These are phyloP conservation scores for Hippocampus guttulatus DNA, from an alignment of 2,113 vertebrate species.

Conservation along the genomic window DNA sequence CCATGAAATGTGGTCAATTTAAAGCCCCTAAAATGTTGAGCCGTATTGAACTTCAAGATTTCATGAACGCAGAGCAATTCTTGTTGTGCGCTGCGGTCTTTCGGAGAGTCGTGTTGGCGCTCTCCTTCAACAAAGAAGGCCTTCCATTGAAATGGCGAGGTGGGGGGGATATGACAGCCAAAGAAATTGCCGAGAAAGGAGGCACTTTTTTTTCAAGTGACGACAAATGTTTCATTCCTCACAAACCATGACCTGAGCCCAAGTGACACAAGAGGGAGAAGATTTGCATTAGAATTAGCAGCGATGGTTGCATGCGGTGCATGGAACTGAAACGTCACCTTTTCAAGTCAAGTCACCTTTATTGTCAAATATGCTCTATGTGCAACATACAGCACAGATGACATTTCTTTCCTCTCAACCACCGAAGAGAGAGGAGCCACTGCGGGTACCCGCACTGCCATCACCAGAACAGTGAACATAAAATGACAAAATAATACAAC, in stretches of 20 bases:
- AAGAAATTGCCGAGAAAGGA: slow-evolving; percentile 16
- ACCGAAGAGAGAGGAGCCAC: too few relatives aligned
- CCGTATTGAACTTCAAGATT: slow-evolving; percentile 10
- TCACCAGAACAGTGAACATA: too few relatives aligned
- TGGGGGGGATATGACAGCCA: neutral
- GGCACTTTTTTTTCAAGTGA: slow-evolving; percentile 17
- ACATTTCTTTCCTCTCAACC: neutral
- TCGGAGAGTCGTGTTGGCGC: slow-evolving; percentile 21
- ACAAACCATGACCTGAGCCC: slow-evolving; percentile 45
- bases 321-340: neutral
- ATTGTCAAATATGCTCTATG: too few relatives aligned
- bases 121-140: slow-evolving; percentile 19
- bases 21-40: neutral
- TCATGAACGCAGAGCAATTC: slow-evolving; percentile 18
- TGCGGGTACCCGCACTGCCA: too few relatives aligned
- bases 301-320: neutral
- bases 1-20: slow-evolving; percentile 16
- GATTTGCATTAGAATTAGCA: neutral
- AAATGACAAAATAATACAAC: too few relatives aligned
- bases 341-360: too few relatives aligned
- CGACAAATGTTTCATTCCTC: slow-evolving; percentile 44
- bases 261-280: slow-evolving; percentile 17
- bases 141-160: slow-evolving; percentile 32
- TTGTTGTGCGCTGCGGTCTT: slow-evolving; percentile 24
- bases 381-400: too few relatives aligned